phyloP scores from a whole-genome alignment of 1,140 invertebrate genomes.

The Steinernema khuongi region DNA sequence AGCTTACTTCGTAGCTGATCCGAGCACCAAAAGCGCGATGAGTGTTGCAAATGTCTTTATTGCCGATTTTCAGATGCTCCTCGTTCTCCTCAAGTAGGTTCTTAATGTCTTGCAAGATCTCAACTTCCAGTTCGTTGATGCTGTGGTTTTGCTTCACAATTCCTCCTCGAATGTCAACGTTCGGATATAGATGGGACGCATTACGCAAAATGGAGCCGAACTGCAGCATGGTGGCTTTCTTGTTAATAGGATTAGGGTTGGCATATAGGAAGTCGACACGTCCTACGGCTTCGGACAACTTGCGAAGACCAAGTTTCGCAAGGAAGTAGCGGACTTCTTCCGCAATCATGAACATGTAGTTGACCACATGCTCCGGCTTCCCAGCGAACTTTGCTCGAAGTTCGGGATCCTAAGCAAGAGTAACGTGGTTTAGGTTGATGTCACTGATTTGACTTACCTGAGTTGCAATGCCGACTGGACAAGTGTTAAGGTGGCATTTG shows the following conservation, averaged over 20 bases:
- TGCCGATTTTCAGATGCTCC: slow-evolving; percentile 64
- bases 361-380: slow-evolving; percentile 92
- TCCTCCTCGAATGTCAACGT: slow-evolving; percentile 83
- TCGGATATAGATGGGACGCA: slow-evolving; percentile 79
- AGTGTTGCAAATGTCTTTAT: slow-evolving; percentile 80
- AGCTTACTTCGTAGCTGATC: slow-evolving; percentile 74
- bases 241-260: slow-evolving; percentile 64
- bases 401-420: slow-evolving; percentile 72
- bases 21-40: slow-evolving; percentile 86
- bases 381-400: slow-evolving; percentile 92
- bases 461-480: slow-evolving; percentile 95
- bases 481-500: slow-evolving; percentile 98
- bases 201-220: slow-evolving; percentile 79
- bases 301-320: slow-evolving; percentile 79
- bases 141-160: slow-evolving; percentile 65
- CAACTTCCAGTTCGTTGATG: slow-evolving; percentile 39
- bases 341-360: slow-evolving; percentile 92
- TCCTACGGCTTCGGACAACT: slow-evolving; percentile 87
- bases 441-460: slow-evolving; percentile 60
- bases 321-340: slow-evolving; percentile 79
- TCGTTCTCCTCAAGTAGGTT: slow-evolving; percentile 46
- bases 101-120: slow-evolving; percentile 35
- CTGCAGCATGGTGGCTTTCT: slow-evolving; percentile 79
- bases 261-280: slow-evolving; percentile 75
- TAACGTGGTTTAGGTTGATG: background rate